These are phyloP conservation scores for Arrhopalites spinosus DNA, from an alignment of 2,888 invertebrate genomes.

Conservation along the genomic window DNA sequence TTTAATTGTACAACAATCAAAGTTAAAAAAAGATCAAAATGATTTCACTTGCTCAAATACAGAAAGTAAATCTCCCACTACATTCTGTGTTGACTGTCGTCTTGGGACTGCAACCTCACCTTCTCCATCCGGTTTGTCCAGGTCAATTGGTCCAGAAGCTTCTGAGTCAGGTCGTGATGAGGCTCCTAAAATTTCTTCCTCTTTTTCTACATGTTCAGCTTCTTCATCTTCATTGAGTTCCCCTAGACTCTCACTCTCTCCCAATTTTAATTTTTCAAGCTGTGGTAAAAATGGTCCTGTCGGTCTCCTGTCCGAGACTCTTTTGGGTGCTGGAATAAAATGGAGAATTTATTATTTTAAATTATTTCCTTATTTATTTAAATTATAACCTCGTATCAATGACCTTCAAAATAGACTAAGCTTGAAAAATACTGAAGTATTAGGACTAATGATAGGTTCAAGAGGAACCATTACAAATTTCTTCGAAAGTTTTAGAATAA, in stretches of 20 bases:
- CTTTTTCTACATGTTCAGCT: background rate
- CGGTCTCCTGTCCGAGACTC: background rate
- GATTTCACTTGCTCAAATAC: background rate
- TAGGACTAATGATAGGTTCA: no score
- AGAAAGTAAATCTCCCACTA: background rate
- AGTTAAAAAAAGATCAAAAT: background rate
- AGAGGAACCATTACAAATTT: no score
- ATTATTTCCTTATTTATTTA: background rate
- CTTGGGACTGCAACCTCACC: background rate
- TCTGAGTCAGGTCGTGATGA: background rate
- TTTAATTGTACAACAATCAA: background rate
- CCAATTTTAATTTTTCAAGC: background rate
- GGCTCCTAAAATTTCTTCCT: background rate
- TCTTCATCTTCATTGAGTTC: background rate
- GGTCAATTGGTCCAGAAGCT: background rate
- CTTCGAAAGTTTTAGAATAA: no score
- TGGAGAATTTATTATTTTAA: background rate
- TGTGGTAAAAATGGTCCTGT: background rate
- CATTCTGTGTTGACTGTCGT: background rate
- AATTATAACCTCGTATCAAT: background rate
- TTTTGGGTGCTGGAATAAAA: background rate
- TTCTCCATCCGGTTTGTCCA: background rate
- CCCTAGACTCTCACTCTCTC: background rate
- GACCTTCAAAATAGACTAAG: background rate
- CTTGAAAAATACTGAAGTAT: no score